Base-by-base conservation (phyloP, 2,113 vertebrate genomes). In the Acinonyx jubatus region DNA sequence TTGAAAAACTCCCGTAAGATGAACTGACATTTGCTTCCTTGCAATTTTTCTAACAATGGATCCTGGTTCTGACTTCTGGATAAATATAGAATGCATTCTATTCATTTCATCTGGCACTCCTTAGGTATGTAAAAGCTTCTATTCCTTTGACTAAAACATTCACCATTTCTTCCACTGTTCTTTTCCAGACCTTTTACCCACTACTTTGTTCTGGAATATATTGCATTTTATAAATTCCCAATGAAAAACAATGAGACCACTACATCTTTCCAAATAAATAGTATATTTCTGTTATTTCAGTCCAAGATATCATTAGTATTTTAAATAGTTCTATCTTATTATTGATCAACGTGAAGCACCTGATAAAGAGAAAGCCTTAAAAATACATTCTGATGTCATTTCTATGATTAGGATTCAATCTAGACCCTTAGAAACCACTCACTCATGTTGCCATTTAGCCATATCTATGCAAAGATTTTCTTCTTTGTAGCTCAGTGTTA, bases 211-310 rank as follows among this genome's bases (percentile, higher is more conserved):
- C 69, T 73, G 50, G 29, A 94, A 82, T 69, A 69, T 61, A 55
- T 55, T 92, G 48, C 8, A 87, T 83, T 91, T 94, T 79, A 23
- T 79, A 36, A 66, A 41, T 66, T 94, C n/a, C 79, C n/a, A 86
- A 13, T 57, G 33, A 83, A 83, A 55, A 86, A 31, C 29, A 89
- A 33, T 9, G 31, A 94, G 45, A 36, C 29, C 25, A 74, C 23
- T 55, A 31, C 3, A 41, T 92, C 31, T 94, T 92, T 68, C 52
- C 55, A 94, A 94, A 84, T n/a, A 89, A 95, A 69, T 52, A n/a
- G 21, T 12, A 29, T 38, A 61, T 83, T 96, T 95, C 33, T 81
- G 73, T 68, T 61, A 48, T 83, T 92, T 86, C 25, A 79, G 8
- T 10, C 48, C 11, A 80, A 33, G 14, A 16, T 71, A 63, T 52